A percentile compares a stretch with the other conserved stretches of the same genome.
These are phyloP conservation scores for Lepeophtheirus salmonis DNA, from an alignment of 1,140 invertebrate species.

Conservation along the genomic window DNA sequence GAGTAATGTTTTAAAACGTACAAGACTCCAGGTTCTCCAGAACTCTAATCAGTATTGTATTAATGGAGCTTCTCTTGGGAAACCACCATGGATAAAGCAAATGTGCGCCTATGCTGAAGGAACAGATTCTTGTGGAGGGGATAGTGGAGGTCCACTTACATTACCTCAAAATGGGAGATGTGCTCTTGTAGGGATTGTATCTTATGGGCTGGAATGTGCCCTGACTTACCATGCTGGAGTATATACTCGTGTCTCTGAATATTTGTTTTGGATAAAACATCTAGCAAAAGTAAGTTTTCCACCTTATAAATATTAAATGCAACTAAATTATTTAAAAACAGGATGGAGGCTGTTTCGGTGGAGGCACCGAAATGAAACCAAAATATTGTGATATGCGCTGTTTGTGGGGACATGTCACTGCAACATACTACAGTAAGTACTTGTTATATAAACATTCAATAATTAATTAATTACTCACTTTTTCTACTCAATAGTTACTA, in stretches of 20 bases:
- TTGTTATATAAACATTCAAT: neutral
- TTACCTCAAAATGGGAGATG: conserved; percentile 12
- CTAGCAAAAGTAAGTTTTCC: neutral
- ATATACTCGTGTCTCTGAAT: conserved; percentile 32
- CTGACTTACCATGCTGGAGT: conserved; percentile 33
- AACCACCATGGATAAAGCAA: neutral
- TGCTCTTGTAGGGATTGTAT: conserved; percentile 38
- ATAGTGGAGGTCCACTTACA: conserved; percentile 23
- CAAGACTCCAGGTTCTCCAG: neutral
- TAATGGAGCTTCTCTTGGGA: neutral
- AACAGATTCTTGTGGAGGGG: conserved; percentile 37
- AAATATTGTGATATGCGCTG: neutral
- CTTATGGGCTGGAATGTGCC: conserved; percentile 46
- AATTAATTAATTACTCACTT: neutral
- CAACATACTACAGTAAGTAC: neutral
- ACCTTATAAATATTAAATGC: neutral
- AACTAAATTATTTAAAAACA: conserved; percentile 1
- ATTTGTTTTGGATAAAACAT: conserved; percentile 35
- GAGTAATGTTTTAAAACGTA: neutral
- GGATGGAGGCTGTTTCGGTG: neutral
- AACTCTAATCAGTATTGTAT: neutral
- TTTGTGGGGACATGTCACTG: neutral
- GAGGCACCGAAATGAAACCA: neutral
- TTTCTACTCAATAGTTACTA: neutral
- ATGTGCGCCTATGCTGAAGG: conserved; percentile 42